Conservation (phyloP, 1,140 invertebrate genomes). For the Ruditapes philippinarum region DNA sequence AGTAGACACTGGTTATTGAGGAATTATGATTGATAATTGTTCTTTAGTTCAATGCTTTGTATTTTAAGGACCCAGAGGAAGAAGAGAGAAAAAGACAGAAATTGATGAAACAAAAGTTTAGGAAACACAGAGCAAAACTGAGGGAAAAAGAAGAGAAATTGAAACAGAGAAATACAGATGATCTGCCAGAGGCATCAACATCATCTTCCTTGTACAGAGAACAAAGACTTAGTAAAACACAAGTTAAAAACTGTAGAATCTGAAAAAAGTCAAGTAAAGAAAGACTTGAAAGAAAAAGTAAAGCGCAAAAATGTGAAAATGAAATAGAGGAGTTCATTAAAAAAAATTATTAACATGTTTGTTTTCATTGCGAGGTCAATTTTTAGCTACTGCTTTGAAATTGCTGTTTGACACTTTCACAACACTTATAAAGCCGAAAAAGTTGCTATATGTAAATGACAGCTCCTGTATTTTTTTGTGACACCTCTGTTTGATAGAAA, state of each 20-base stretch:
- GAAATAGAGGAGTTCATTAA: too few relatives aligned
- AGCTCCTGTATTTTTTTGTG: too few relatives aligned
- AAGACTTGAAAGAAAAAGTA: neutral
- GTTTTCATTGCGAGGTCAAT: too few relatives aligned
- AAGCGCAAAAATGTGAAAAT: slow-evolving; percentile 4
- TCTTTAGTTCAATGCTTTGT: too few relatives aligned
- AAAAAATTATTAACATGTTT: too few relatives aligned
- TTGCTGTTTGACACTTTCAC: too few relatives aligned
- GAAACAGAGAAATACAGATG: slow-evolving; percentile 57
- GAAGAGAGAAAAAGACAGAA: slow-evolving; percentile 72
- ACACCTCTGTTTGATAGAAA: too few relatives aligned
- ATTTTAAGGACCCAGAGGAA: slow-evolving; percentile 73
- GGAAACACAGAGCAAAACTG: slow-evolving; percentile 61
- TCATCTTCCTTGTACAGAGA: neutral
- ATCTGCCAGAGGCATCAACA: neutral
- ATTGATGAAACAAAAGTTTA: slow-evolving; percentile 67
- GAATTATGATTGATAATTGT: too few relatives aligned
- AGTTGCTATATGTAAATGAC: too few relatives aligned
- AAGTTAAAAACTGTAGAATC: neutral
- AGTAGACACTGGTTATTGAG: too few relatives aligned
- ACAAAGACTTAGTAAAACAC: neutral
- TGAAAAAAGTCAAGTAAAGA: neutral
- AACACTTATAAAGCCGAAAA: too few relatives aligned
- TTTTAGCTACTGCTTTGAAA: too few relatives aligned
- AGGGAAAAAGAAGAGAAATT: slow-evolving; percentile 58